Conservation (phyloP, 2,797 vertebrate species). For the Acanthis flammea region DNA sequence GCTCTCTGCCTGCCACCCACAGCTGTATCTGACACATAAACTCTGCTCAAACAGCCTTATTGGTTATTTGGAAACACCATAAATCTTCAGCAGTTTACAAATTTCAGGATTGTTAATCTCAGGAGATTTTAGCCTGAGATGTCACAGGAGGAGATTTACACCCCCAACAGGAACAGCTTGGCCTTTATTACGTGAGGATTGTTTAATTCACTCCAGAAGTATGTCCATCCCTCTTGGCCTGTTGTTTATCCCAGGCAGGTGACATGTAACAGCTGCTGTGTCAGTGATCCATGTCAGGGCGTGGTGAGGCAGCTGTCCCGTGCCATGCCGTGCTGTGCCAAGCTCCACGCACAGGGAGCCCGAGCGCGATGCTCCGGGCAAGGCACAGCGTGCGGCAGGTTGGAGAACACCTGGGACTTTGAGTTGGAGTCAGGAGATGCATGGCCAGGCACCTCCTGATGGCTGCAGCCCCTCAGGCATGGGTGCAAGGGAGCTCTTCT, state of each 20-base stretch:
- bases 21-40: rapidly evolving
- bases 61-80: not conserved
- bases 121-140: not conserved
- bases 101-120: not conserved
- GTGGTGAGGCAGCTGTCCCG: not conserved
- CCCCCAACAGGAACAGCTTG: not conserved
- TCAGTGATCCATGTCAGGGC: rapidly evolving
- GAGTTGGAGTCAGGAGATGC: rapidly evolving
- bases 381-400: rapidly evolving
- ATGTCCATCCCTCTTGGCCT: not conserved
- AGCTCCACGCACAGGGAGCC: rapidly evolving
- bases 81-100: not conserved
- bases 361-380: rapidly evolving
- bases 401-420: rapidly evolving
- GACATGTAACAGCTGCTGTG: rapidly evolving
- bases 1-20: not conserved
- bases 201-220: not conserved
- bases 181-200: not conserved
- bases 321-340: not conserved
- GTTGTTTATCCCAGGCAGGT: not conserved
- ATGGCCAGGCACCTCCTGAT: not conserved
- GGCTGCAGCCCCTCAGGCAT: not conserved
- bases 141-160: not conserved
- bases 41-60: rapidly evolving
- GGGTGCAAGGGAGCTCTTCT: not conserved